Conservation (phyloP, 2,888 invertebrate genomes). For the Amiota mariae region DNA sequence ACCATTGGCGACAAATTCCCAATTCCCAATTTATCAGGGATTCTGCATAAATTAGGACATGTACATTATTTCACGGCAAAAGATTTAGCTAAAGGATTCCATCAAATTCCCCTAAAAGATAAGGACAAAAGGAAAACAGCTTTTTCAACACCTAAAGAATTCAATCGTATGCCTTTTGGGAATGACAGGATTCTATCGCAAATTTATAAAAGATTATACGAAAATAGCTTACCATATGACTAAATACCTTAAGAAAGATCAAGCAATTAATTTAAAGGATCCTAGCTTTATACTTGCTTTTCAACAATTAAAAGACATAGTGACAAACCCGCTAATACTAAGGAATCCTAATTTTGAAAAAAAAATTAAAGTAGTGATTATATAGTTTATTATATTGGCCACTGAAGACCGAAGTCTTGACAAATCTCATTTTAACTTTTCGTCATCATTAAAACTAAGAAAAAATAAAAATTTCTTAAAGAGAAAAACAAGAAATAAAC, state of each 20-base stretch:
- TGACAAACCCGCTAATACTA: conserved; percentile 25
- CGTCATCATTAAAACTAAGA: no score
- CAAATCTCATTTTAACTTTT: no score
- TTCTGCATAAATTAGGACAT: not conserved
- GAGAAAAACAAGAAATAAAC: no score
- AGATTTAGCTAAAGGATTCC: no score
- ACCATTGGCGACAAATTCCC: not conserved
- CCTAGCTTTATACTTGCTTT: conserved; percentile 16
- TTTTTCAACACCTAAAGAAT: not conserved
- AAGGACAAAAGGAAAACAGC: not conserved
- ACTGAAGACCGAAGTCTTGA: no score
- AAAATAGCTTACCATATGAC: conserved; percentile 20
- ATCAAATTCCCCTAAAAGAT: no score
- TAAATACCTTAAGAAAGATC: no score
- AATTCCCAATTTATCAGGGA: no score
- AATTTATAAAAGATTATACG: not conserved
- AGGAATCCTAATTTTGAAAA: not conserved
- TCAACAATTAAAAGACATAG: conserved; percentile 20
- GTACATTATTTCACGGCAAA: no score
- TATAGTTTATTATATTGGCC: no score
- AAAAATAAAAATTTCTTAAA: no score
- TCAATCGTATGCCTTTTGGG: not conserved
- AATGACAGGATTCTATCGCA: not conserved
- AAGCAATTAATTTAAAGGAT: conserved; percentile 23
- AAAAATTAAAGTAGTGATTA: not conserved